Percentiles rank a stretch among this genome's conserved stretches.
Evolutionary conservation across 1,140 invertebrate genomes (phyloP).

Genomic region (Aricia agestis): DNA sequence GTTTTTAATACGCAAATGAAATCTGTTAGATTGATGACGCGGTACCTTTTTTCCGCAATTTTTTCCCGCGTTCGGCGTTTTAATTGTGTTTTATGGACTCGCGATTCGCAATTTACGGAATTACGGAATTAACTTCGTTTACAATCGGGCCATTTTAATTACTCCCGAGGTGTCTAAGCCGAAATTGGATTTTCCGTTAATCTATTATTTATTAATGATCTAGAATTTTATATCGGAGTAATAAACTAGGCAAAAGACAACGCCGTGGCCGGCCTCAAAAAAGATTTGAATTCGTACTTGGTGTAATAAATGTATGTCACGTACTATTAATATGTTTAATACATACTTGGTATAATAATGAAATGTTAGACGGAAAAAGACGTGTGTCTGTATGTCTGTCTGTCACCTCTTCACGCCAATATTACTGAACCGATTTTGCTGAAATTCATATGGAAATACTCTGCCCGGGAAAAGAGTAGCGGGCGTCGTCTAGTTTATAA

Average conservation of each 20-base stretch:
- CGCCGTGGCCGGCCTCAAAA: too few species aligned
- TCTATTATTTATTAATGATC: conserved; percentile 31
- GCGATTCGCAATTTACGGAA: conserved; percentile 69
- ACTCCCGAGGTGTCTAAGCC: conserved; percentile 29
- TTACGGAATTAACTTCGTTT: conserved; percentile 68
- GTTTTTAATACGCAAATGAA: conserved; percentile 74
- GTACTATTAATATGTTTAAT: too few species aligned
- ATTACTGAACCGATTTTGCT: too few species aligned
- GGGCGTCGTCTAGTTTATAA: too few species aligned
- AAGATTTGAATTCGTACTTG: too few species aligned
- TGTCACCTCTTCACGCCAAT: too few species aligned
- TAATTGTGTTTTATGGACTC: conserved; percentile 73
- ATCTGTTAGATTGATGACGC: conserved; percentile 73
- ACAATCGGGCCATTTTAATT: conserved; percentile 50
- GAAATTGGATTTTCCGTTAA: conserved; percentile 17
- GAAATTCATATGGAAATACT: too few species aligned
- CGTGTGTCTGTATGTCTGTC: too few species aligned
- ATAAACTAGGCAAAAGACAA: background rate
- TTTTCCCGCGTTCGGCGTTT: conserved; percentile 66
- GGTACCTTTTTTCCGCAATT: conserved; percentile 46
- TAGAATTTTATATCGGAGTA: background rate
- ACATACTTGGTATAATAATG: too few species aligned
- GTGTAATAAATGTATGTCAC: too few species aligned
- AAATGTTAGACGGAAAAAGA: too few species aligned
- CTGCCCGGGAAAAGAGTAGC: too few species aligned